Evolutionary conservation across 2,113 vertebrate genomes (phyloP), one percentile per base, ranked within the genome.

Genomic region (Pimephales promelas): DNA sequence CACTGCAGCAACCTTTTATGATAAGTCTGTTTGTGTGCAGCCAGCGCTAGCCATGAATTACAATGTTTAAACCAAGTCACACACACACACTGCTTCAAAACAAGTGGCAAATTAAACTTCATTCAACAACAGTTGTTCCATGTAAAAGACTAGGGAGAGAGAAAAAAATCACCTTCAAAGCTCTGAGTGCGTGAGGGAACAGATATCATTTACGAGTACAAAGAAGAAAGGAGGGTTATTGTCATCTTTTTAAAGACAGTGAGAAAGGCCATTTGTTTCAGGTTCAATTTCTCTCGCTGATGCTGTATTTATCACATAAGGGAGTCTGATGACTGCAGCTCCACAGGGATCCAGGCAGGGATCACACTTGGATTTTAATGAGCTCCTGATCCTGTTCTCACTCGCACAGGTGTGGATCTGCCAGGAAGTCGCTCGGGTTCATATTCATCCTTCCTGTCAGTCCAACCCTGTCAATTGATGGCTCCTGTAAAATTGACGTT

Each of bases 291-390:
- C 78, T 92, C 64, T 86, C 72, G n/a, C 28, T 54, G 74, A 88
- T 89, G 89, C 90, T 92, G 88, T 92, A 92, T 90, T 91, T 93
- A 91, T 92, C 89, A 92, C 88, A 84, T 88, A 91, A 54, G 91
- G 14, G 88, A 87, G 90, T 90, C 83, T 88, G 83, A 90, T 89
- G 89, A 90, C 88, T 45, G 45, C 64, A 56, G 86, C 91, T 90
- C 91, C 90, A 88, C 89, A 73, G 91, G 91, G 91, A 89, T 91
- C 88, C 88, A 20, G 52, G 85, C 7, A 70, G 86, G 91, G 89
- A 92, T 90, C 83, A 79, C 89, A 88, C 89, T 93, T 82, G 84
- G 88, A 88, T 92, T 94, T 93, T 93, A 94, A 93, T 92, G 92
- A 93, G 92, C 89, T 79, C 9, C 11, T 83, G 86, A 87, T 89